A percentile compares a stretch with the other conserved stretches of the same genome.
Conservation (phyloP, 2,888 invertebrate species). For the Perizoma affinitatum region DNA sequence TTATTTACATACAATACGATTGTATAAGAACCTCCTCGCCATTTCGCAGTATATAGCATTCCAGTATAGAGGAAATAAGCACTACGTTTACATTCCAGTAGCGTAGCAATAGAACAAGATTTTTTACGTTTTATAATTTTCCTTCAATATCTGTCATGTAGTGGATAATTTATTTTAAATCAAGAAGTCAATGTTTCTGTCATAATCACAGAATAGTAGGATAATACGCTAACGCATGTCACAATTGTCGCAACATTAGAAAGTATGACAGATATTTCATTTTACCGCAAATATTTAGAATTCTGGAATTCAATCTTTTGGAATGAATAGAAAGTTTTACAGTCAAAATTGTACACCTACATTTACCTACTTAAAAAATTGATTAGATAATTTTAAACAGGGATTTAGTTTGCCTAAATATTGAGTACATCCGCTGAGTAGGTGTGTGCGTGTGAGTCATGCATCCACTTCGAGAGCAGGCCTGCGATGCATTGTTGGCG, state of each 20-base stretch:
- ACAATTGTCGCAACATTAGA: neutral
- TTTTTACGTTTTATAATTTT: too few species aligned
- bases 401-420: too few species aligned
- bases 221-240: too few species aligned
- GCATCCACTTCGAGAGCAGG: conserved; percentile 65
- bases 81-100: too few species aligned
- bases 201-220: neutral
- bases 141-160: too few species aligned
- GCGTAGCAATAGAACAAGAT: too few species aligned
- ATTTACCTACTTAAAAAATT: neutral
- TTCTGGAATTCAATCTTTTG: conserved; percentile 7
- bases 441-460: conserved; percentile 39
- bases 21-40: too few species aligned
- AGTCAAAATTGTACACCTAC: conserved; percentile 1
- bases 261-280: conserved; percentile 11
- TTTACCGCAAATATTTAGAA: conserved; percentile 18
- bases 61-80: too few species aligned
- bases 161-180: too few species aligned
- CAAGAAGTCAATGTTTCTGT: neutral
- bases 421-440: neutral
- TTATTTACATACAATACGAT: too few species aligned
- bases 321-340: conserved; percentile 2
- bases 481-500: conserved; percentile 63
- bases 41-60: too few species aligned
- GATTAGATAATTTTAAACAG: neutral